Base-by-base conservation (phyloP, 2,888 invertebrate species). In the Parnassius orleans region DNA sequence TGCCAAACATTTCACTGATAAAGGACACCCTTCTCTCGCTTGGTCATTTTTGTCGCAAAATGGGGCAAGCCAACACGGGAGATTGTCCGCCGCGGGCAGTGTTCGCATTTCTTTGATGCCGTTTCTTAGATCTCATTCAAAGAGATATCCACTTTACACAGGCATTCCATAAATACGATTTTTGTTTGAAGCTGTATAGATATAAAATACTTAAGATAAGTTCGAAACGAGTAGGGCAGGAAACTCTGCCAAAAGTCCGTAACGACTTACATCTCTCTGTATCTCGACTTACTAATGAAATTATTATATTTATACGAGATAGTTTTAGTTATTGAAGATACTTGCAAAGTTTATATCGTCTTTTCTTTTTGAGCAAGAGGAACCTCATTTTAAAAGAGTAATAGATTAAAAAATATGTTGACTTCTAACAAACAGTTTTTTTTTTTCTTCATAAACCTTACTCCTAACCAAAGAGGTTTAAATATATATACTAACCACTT, bases 11-110 rank as follows among this genome's bases (percentile, higher is more conserved):
- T 58, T 58, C 57, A 43, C 57, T 48, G 57, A 62, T 64, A 61
- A 55, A 64, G 58, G 55, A 57, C 54, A 46, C 15, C 12, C 11
- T 57, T 53, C 48, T 48, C 7, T 43, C 42, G 55, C 55, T 47
- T 57, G 66, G 64, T 62, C 65, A 65, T 65, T 72, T 73, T 73
- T 74, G 68, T 69, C 65, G 61, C 62, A 64, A 72, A 73, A 69
- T 65, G 67, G 74, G 72, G 71, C 68, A 70, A 71, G 67, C 72
- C 70, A 76, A 78, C 77, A 75, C 61, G 60, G 68, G 59, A 77
- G 77, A 77, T 76, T 74, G 73, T 72, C 68, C 68, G 74, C 77
- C 73, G 53, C 66, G 65, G 72, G 76, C 72, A 60, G 64, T 70
- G 69, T 69, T 69, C 69, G 70, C 69, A 64, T 71, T 68, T 65